phyloP scores from a whole-genome alignment of 2,797 vertebrate species.

The Channallabes apus region DNA sequence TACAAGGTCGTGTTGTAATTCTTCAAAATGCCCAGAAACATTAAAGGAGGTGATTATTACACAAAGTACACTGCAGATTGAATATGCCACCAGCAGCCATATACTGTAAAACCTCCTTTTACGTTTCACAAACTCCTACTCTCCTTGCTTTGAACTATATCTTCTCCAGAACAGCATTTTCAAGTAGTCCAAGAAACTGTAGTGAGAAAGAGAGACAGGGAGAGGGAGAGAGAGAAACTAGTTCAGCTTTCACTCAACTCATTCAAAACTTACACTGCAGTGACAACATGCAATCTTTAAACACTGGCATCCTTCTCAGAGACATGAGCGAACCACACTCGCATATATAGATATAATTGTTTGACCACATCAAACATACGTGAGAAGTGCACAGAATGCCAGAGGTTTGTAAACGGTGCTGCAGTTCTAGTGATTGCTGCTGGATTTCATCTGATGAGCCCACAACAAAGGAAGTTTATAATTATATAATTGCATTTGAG shows the following conservation, averaged over 20 bases:
- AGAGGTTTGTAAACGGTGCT: conserved; percentile 10
- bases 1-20: conserved; percentile 5
- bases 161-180: conserved; percentile 7
- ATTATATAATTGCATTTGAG: conserved; percentile 65
- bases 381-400: conserved; percentile 8
- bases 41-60: conserved; percentile 10
- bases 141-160: neutral
- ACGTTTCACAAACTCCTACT: neutral
- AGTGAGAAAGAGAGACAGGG: neutral
- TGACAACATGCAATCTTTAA: conserved; percentile 48
- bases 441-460: conserved; percentile 55
- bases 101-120: neutral
- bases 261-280: conserved; percentile 20
- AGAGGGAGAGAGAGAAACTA: conserved; percentile 23
- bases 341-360: conserved; percentile 37
- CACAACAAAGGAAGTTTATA: conserved; percentile 58
- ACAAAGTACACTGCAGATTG: conserved; percentile 12
- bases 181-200: conserved; percentile 8
- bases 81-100: neutral
- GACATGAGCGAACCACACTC: conserved; percentile 32
- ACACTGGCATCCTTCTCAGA: conserved; percentile 28
- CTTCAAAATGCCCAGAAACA: conserved; percentile 12
- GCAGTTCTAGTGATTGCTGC: conserved; percentile 47
- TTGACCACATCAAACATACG: conserved; percentile 45
- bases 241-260: conserved; percentile 27